Evolutionary conservation across 2,888 invertebrate species (phyloP).

Genomic region (Temnothorax ravouxi): DNA sequence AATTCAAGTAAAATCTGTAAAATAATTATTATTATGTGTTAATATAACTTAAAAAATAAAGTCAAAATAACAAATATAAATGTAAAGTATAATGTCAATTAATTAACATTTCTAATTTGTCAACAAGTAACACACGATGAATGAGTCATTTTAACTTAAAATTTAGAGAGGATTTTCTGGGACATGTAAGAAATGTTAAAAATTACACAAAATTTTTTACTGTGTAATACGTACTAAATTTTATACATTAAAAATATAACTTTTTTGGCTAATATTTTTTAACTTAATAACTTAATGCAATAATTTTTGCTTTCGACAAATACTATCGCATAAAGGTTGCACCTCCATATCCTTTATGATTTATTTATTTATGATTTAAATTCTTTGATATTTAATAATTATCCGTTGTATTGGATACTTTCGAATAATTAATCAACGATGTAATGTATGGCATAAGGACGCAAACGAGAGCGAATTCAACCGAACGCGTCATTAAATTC

Average conservation of each 20-base stretch:
- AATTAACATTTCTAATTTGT: too few relatives aligned
- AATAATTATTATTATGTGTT: too few relatives aligned
- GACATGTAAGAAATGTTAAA: too few relatives aligned
- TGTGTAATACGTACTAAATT: not conserved
- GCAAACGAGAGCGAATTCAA: constrained; percentile 20
- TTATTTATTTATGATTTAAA: too few relatives aligned
- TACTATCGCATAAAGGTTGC: not conserved
- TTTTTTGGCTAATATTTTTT: not conserved
- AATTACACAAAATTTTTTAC: too few relatives aligned
- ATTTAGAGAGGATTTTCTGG: too few relatives aligned
- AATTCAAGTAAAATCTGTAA: too few relatives aligned
- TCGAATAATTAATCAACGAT: constrained; percentile 20
- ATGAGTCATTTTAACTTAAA: too few relatives aligned
- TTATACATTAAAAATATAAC: not conserved
- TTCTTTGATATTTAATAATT: constrained; percentile 14
- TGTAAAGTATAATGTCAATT: too few relatives aligned
- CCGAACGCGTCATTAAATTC: constrained; percentile 48
- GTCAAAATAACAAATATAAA: too few relatives aligned
- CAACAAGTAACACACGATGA: too few relatives aligned
- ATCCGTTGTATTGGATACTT: not conserved
- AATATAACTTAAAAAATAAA: too few relatives aligned
- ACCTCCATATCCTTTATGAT: not conserved
- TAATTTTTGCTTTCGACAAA: not conserved
- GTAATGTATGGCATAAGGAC: not conserved
- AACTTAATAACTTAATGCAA: not conserved